Evolutionary conservation across 2,888 invertebrate species (phyloP).

Genomic region (Campopleginae sp.): DNA sequence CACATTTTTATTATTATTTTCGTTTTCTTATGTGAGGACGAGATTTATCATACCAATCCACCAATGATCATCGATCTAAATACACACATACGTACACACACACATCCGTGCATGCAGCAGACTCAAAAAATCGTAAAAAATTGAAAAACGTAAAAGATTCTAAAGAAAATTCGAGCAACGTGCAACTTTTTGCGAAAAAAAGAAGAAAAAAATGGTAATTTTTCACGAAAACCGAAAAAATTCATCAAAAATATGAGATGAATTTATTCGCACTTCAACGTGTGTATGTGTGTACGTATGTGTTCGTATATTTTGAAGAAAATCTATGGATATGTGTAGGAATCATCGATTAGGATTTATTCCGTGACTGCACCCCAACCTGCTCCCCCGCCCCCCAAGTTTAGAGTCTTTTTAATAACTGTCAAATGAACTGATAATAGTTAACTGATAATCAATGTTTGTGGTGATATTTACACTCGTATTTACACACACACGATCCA

Average conservation of each 20-base stretch:
- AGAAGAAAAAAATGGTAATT: conserved; percentile 30
- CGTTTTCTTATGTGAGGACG: background rate
- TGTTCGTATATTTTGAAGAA: conserved; percentile 18
- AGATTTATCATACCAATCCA: background rate
- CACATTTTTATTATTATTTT: background rate
- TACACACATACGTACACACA: conserved; percentile 30
- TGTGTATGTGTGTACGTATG: conserved; percentile 33
- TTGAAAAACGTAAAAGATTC: conserved; percentile 60
- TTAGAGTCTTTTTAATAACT: conserved; percentile 63
- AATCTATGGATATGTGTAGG: conserved; percentile 56
- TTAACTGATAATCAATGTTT: conserved; percentile 68
- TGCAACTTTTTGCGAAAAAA: conserved; percentile 41
- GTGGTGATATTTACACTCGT: conserved; percentile 61
- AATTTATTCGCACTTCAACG: conserved; percentile 70
- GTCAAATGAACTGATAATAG: conserved; percentile 69
- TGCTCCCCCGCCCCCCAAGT: conserved; percentile 24
- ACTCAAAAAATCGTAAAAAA: conserved; percentile 26
- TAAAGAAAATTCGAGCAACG: conserved; percentile 20
- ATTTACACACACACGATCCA: conserved; percentile 52
- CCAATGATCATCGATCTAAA: background rate
- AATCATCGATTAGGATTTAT: conserved; percentile 70
- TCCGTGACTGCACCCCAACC: conserved; percentile 62
- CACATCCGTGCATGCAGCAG: background rate
- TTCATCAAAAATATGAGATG: conserved; percentile 19
- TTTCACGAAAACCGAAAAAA: conserved; percentile 36